Conservation (phyloP, 2,113 vertebrate species). For the Rutilus rutilus region DNA sequence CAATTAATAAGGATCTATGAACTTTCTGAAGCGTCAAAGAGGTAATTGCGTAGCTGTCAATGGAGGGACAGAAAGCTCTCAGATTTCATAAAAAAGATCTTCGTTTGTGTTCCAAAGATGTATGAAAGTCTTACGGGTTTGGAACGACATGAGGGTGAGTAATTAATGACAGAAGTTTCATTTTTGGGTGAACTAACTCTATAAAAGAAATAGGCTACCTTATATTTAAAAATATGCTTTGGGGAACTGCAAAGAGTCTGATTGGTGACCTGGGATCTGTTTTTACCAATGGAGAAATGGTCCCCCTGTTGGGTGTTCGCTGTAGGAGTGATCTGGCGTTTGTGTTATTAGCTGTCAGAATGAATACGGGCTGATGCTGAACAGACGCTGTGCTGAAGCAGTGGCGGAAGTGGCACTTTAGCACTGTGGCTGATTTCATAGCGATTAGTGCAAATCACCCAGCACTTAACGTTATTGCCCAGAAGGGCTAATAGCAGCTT, state of each 20-base stretch:
- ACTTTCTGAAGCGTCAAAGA: too few relatives aligned
- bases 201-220: constrained; percentile 5
- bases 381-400: constrained; percentile 67
- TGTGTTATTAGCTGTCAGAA: constrained; percentile 75
- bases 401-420: constrained; percentile 71
- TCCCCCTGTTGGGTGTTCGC: constrained; percentile 57
- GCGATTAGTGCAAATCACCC: constrained; percentile 78
- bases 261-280: neutral
- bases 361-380: constrained; percentile 71
- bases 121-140: too few relatives aligned
- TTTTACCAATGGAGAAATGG: constrained; percentile 60
- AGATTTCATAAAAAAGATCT: too few relatives aligned
- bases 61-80: too few relatives aligned
- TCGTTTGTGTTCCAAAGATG: too few relatives aligned
- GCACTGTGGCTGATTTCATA: constrained; percentile 74
- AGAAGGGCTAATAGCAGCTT: constrained; percentile 73
- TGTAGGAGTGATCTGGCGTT: constrained; percentile 61
- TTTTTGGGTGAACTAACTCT: too few relatives aligned
- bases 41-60: too few relatives aligned
- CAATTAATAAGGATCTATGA: too few relatives aligned
- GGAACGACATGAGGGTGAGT: too few relatives aligned
- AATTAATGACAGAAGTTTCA: too few relatives aligned
- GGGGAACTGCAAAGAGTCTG: constrained; percentile 27
- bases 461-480: constrained; percentile 77
- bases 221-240: constrained; percentile 56